Evolutionary conservation across 2,113 vertebrate species (phyloP), one percentile per base, ranked within the genome.

Genomic region (Lagopus leucura): DNA sequence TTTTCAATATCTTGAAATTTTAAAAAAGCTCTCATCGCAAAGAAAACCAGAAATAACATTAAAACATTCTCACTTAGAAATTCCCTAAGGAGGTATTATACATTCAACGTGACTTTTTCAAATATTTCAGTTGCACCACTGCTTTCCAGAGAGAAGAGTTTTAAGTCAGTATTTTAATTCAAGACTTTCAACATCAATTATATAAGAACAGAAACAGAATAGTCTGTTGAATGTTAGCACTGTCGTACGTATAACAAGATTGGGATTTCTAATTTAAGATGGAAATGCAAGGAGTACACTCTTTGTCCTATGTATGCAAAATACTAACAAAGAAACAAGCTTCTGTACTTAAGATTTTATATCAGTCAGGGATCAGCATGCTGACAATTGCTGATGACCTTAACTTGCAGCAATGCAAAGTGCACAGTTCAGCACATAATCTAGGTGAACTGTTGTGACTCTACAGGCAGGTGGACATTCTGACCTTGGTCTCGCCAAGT

Each of bases 371-470:
- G 42, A 32, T 65, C 50, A 48, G 7, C 9, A 48, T 0, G 1
- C 14, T 47, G 11, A 34, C 28, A 9, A 2, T 20, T 15, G 8
- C 21, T 60, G 27, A 57, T 27, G 21, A 71, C 5, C 5, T 15
- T 4, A 36, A 9, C 22, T 10, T 24, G 71, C 45, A 67, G 14
- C 5, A 57, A 72, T 63, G 32, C 27, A 45, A 67, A 34, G n/a
- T 18, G 5, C 2, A 25, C 3, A 57, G 6, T 36, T 54, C 52
- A 19, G 10, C 42, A 10, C 1, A 24, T 34, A 64, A 3, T 47
- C 73, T 34, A 66, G 17, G 13, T 50, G 3, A 15, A 6, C 6
- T 0, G 0, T 14, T 5, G 3, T 4, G 2, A 9, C 8, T 22
- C 14, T 0, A 1, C 20, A 25, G 25, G 6, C 5, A 34, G 28